Conservation (phyloP, 2,113 vertebrate species). For the Heliornis fulica region DNA sequence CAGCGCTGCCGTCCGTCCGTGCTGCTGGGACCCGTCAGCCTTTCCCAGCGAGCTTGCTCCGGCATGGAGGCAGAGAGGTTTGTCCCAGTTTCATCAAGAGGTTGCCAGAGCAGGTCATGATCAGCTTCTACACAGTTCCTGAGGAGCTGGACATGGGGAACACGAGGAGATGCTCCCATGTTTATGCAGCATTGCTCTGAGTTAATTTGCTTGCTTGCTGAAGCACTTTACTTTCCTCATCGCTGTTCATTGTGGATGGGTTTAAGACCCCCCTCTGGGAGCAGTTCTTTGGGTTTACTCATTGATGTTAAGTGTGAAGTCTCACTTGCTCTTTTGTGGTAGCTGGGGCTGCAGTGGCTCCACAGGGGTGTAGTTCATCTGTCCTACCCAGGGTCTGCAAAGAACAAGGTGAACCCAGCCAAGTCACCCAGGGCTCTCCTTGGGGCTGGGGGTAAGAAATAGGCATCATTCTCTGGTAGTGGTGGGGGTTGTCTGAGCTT, state of each 20-base stretch:
- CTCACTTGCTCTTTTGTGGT: neutral
- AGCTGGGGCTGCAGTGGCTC: neutral
- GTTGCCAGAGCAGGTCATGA: rapidly evolving
- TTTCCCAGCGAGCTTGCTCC: neutral
- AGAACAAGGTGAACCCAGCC: neutral
- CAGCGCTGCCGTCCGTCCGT: neutral
- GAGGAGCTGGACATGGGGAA: neutral
- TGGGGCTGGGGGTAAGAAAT: neutral
- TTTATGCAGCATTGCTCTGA: neutral
- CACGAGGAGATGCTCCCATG: neutral
- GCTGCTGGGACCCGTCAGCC: neutral
- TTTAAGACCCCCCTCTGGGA: neutral
- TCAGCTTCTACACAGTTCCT: neutral
- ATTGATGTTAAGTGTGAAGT: neutral
- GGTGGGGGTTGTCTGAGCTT: neutral
- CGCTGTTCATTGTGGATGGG: neutral
- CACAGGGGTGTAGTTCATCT: neutral
- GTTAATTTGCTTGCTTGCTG: neutral
- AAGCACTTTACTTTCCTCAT: neutral
- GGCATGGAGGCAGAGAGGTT: neutral
- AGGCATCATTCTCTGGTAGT: neutral
- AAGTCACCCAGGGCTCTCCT: neutral
- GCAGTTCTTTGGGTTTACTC: neutral
- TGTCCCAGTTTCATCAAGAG: neutral
- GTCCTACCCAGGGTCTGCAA: neutral